Evolutionary conservation across 2,888 invertebrate genomes (phyloP).

Genomic region (Melolontha melolontha): DNA sequence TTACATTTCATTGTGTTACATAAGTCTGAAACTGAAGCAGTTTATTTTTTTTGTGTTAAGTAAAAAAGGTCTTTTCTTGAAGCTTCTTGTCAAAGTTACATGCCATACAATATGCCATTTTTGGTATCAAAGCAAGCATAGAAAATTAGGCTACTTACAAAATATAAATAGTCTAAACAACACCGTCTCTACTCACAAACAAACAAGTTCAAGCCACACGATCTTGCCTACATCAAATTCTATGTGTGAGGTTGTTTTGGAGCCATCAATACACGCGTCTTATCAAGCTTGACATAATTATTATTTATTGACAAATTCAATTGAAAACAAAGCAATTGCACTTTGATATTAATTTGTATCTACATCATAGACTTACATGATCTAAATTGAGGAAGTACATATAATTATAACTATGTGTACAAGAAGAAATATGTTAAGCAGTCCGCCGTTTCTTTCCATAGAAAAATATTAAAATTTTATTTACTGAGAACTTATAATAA

Average conservation of each 20-base stretch:
- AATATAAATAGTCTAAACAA: no score
- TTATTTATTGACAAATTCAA: conserved; percentile 54
- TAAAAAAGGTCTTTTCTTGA: no score
- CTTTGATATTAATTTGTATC: conserved; percentile 41
- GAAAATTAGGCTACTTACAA: no score
- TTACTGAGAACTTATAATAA: no score
- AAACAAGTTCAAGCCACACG: background rate
- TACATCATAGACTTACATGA: background rate
- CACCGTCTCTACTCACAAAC: background rate
- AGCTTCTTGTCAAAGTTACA: no score
- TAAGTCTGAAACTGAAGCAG: no score
- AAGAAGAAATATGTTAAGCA: background rate
- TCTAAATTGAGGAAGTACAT: background rate
- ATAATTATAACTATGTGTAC: background rate
- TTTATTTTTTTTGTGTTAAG: no score
- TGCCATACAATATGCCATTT: no score
- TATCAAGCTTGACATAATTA: conserved; percentile 54
- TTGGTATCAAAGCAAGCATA: no score
- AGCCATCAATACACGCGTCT: conserved; percentile 40
- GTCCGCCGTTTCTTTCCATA: no score
- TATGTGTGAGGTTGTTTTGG: conserved; percentile 40
- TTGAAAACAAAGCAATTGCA: conserved; percentile 45
- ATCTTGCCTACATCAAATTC: conserved; percentile 33
- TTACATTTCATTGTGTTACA: no score
- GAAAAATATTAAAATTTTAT: no score